Evolutionary conservation across 2,113 vertebrate genomes (phyloP), one percentile per base, ranked within the genome.

Genomic region (Lethenteron reissneri): DNA sequence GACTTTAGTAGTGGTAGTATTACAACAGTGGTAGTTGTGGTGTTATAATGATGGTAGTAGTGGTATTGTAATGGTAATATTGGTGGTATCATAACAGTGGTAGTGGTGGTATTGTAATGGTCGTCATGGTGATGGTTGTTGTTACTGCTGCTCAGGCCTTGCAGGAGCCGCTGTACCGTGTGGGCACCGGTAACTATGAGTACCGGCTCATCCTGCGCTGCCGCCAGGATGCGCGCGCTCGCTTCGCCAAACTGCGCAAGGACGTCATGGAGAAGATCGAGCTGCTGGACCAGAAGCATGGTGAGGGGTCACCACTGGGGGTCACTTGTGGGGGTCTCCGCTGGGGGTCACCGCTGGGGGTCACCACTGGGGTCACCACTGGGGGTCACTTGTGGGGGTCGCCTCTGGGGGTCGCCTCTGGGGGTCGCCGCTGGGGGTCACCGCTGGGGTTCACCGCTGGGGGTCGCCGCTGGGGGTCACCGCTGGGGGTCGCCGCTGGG

Each of bases 191-290:
- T 7, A 99, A 99, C 82, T 97, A 97, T 0, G 94, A 99, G 75
- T 99, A 97, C 76, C 89, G 94, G 2, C 76, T 99, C 75, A 82
- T 99, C 72, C 83, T 99, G 62, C 84, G 92, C 12, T 99, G 94
- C 80, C 85, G 94, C 12, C 94, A 99, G 81, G 94, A 99, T 75
- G 94, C 94, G 70, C 88, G 94, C 0, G 76, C 87, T 0, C 89
- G 92, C 19, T 99, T 99, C 68, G 92, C 94, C 69, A 95, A 89
- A 77, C 97, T 99, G 89, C 88, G 94, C 77, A 99, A 99, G 76
- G 94, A 99, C 0, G 94, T 99, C 56, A 80, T 99, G 71, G 92
- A 99, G 82, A 99, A 99, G 81, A 89, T 99, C 69, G 92, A 99
- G 77, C 82, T 99, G 74, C 82, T 99, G 75, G 94, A 99, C 76